These are phyloP conservation scores for Enteromius anoplus DNA, from an alignment of 2,797 vertebrate genomes.

Conservation along the genomic window DNA sequence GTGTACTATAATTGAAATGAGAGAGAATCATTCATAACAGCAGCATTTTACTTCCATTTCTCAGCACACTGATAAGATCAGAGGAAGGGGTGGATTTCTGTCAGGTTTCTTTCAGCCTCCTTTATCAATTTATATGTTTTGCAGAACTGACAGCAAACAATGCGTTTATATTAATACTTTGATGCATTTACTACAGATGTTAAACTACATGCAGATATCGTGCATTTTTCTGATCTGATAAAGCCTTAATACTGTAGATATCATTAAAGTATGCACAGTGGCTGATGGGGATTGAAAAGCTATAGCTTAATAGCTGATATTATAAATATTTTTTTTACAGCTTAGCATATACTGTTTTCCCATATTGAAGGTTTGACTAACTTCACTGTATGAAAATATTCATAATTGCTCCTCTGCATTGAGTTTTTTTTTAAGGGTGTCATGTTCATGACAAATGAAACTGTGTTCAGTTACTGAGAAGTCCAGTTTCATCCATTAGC, in stretches of 20 bases:
- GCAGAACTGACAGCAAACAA: conserved; percentile 9
- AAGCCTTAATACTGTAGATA: conserved; percentile 19
- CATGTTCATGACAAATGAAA: conserved; percentile 39
- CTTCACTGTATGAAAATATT: background rate
- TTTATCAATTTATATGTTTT: conserved; percentile 30
- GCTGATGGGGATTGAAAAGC: conserved; percentile 43
- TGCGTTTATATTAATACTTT: conserved; percentile 20
- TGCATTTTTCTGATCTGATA: conserved; percentile 38
- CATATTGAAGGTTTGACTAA: background rate
- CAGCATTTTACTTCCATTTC: conserved; percentile 31
- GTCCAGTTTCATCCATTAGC: conserved; percentile 53
- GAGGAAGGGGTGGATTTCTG: conserved; percentile 25
- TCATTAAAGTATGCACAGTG: conserved; percentile 11
- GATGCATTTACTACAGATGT: conserved; percentile 49
- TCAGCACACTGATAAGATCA: conserved; percentile 37
- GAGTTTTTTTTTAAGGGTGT: conserved; percentile 29
- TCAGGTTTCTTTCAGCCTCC: background rate
- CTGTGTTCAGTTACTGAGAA: conserved; percentile 48
- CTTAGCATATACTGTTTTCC: background rate
- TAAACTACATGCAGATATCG: conserved; percentile 42
- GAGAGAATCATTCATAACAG: conserved; percentile 39
- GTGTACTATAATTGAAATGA: conserved; percentile 46
- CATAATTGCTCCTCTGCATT: background rate
- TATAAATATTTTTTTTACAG: background rate
- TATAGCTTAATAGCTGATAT: conserved; percentile 25